Percentiles rank a stretch among this genome's conserved stretches.
Evolutionary conservation across 2,797 vertebrate species (phyloP).

Genomic region (Acanthis flammea): DNA sequence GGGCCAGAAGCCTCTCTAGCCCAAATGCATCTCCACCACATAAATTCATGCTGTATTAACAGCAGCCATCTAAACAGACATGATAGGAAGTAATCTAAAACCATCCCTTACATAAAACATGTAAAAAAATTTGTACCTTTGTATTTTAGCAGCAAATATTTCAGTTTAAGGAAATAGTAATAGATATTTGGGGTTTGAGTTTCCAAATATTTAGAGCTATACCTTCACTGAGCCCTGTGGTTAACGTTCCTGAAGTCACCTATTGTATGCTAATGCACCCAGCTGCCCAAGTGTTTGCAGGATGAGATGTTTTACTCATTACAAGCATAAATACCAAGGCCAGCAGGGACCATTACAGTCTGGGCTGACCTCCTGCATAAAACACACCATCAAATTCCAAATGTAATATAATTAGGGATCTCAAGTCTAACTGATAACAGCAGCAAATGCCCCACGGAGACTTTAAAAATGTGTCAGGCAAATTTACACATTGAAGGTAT

Average conservation of each 20-base stretch:
- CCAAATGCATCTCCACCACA: not conserved
- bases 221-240: not conserved
- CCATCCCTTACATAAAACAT: rapidly evolving
- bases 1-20: not conserved
- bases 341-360: slow-evolving; percentile 21
- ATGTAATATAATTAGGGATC: slow-evolving; percentile 53
- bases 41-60: not conserved
- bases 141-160: not conserved
- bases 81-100: not conserved
- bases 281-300: not conserved
- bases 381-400: slow-evolving; percentile 57
- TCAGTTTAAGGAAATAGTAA: not conserved
- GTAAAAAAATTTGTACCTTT: not conserved
- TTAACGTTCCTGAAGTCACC: not conserved
- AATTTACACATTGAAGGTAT: slow-evolving; percentile 49
- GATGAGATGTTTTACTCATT: slow-evolving; percentile 1
- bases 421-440: slow-evolving; percentile 64
- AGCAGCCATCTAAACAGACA: not conserved
- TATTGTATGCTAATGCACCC: not conserved
- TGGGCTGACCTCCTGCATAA: slow-evolving; percentile 50
- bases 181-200: not conserved
- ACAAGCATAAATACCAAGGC: not conserved
- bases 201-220: not conserved
- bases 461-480: slow-evolving; percentile 60
- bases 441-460: slow-evolving; percentile 45